Conservation (phyloP, 2,797 vertebrate species). For the Eupleurogrammus muticus region DNA sequence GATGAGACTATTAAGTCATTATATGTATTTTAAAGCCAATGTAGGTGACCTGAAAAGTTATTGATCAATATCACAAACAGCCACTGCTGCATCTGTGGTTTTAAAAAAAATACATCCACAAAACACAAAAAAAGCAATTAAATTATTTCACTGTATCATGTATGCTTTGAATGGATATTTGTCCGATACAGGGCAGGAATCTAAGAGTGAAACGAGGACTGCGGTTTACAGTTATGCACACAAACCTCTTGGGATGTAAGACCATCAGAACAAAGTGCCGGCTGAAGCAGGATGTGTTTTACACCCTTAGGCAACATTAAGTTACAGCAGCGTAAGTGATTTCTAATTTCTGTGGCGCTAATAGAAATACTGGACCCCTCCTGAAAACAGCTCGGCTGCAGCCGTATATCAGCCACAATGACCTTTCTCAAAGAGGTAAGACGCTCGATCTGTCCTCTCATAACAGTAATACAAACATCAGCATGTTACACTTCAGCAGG, state of each 20-base stretch:
- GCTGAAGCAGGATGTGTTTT: constrained; percentile 23
- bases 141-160: background rate
- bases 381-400: constrained; percentile 15
- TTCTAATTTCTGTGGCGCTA: constrained; percentile 33
- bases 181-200: background rate
- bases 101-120: background rate
- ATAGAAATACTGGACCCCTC: constrained; percentile 10
- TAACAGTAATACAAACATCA: constrained; percentile 42
- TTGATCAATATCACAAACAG: constrained; percentile 1
- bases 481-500: constrained; percentile 21
- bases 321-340: constrained; percentile 20
- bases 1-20: constrained; percentile 30
- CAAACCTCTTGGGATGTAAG: constrained; percentile 22
- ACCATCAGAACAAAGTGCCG: constrained; percentile 3
- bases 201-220: background rate
- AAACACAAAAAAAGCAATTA: background rate
- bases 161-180: constrained; percentile 6
- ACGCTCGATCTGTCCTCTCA: constrained; percentile 22
- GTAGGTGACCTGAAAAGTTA: constrained; percentile 9
- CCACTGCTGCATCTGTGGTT: background rate
- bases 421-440: constrained; percentile 13
- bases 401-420: background rate
- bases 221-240: constrained; percentile 17
- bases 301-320: constrained; percentile 30
- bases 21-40: constrained; percentile 9